These are phyloP conservation scores for Thymelicus sylvestris DNA, from an alignment of 2,888 invertebrate species.

Conservation along the genomic window DNA sequence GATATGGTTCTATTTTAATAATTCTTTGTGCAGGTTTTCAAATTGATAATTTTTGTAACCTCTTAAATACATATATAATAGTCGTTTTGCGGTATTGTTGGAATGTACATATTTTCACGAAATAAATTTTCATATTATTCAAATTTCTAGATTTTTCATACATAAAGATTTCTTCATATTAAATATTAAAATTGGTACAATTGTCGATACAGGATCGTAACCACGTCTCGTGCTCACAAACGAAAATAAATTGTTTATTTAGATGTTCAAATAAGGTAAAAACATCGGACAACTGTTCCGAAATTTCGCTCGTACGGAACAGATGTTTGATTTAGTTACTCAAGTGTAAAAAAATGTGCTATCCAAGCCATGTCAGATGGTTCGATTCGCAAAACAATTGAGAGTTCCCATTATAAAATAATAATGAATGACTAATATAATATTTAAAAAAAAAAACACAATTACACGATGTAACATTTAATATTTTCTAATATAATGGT, in stretches of 20 bases:
- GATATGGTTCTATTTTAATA: conserved; percentile 40
- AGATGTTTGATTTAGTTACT: conserved; percentile 50
- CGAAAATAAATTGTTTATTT: conserved; percentile 42
- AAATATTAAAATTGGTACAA: conserved; percentile 12
- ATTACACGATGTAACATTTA: no score
- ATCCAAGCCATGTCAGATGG: conserved; percentile 49
- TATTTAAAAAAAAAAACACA: no score
- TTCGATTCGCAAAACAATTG: conserved; percentile 47
- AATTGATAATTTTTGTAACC: background rate
- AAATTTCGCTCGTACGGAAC: conserved; percentile 45
- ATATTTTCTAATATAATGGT: no score
- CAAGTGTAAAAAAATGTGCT: conserved; percentile 48
- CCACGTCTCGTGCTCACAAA: conserved; percentile 38
- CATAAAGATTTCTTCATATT: background rate
- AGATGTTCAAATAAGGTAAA: conserved; percentile 46
- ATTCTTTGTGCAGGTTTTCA: conserved; percentile 5
- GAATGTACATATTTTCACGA: background rate
- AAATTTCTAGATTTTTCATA: no score
- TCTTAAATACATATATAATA: no score
- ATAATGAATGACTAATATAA: conserved; percentile 36
- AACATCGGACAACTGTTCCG: conserved; percentile 47
- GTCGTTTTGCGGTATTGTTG: background rate
- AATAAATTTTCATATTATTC: no score
- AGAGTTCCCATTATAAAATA: conserved; percentile 33
- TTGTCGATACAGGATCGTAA: conserved; percentile 23